Conservation (phyloP, 2,888 invertebrate species). For the Ommatoiulus sabulosus region DNA sequence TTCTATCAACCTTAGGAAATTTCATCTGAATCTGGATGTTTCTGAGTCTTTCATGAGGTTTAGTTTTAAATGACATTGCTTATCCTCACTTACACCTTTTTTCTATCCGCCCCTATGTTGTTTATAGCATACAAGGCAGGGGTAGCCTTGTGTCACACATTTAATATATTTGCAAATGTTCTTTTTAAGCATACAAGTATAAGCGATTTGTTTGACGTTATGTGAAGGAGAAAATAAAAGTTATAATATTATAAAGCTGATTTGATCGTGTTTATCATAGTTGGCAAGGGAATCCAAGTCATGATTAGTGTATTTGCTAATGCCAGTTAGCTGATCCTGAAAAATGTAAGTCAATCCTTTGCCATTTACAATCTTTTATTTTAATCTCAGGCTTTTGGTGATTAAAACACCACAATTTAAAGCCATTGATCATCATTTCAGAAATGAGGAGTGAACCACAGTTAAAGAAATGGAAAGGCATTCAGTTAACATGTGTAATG, state of each 20-base stretch:
- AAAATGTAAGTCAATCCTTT: not conserved
- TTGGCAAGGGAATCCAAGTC: not conserved
- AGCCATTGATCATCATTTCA: too few relatives aligned
- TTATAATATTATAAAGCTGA: not conserved
- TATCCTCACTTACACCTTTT: not conserved
- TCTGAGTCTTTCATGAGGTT: not conserved
- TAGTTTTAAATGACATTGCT: not conserved
- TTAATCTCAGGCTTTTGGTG: too few relatives aligned
- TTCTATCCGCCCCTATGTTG: not conserved
- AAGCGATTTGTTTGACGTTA: not conserved
- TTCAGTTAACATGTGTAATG: too few relatives aligned
- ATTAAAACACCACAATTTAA: too few relatives aligned
- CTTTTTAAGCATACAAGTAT: conserved; percentile 6
- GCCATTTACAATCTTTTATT: too few relatives aligned
- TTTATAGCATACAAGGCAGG: conserved; percentile 19
- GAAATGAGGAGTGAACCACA: too few relatives aligned
- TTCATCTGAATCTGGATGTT: not conserved
- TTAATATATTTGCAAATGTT: conserved; percentile 8
- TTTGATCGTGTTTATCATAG: not conserved
- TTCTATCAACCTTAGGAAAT: not conserved
- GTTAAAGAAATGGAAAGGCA: too few relatives aligned
- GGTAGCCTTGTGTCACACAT: not conserved
- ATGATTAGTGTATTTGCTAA: not conserved
- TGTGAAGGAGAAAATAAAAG: not conserved
- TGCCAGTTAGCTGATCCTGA: not conserved